Conservation (phyloP, 1,140 invertebrate species). For the Uloborus diversus region DNA sequence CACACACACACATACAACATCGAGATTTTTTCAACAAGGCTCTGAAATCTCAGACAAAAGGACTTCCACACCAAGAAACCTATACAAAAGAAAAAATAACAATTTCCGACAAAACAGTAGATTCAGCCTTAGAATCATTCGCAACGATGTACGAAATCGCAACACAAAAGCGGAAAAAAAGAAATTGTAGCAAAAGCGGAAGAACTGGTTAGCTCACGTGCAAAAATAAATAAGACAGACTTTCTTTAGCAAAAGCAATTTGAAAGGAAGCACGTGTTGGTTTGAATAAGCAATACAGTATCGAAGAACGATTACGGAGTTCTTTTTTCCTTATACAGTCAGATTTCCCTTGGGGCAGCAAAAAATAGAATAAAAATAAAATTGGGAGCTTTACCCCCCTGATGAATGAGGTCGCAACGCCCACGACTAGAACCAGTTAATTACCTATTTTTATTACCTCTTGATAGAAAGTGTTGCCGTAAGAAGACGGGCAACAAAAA, state of each 20-base stretch:
- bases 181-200: background rate
- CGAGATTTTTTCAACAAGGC: background rate
- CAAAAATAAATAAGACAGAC: background rate
- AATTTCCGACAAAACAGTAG: background rate
- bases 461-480: background rate
- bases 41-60: background rate
- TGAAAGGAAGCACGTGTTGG: background rate
- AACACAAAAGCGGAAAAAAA: background rate
- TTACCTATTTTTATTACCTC: background rate
- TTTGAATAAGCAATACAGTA: background rate
- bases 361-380: background rate
- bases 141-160: background rate
- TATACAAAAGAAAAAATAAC: background rate
- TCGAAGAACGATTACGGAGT: background rate
- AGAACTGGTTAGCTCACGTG: background rate
- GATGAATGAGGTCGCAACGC: background rate
- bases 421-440: background rate
- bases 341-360: background rate
- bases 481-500: background rate
- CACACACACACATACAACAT: background rate
- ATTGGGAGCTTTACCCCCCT: background rate
- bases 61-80: background rate
- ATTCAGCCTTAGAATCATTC: background rate
- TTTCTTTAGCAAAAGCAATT: background rate
- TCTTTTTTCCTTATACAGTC: background rate